Evolutionary conservation across 2,797 vertebrate genomes (phyloP).

Genomic region (Otolemur crassicaudatus): DNA sequence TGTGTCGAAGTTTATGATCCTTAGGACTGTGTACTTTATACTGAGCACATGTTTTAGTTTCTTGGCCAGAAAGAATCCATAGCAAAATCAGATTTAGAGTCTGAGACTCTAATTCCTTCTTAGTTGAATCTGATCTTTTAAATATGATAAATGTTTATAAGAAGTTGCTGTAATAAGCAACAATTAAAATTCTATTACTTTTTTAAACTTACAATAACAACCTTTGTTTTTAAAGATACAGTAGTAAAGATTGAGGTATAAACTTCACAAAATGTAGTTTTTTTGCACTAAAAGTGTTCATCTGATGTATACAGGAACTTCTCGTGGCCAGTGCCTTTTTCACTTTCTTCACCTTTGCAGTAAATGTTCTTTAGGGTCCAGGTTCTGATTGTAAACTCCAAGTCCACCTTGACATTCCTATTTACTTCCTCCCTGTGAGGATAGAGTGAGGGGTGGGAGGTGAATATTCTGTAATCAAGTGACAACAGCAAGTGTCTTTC

Average conservation of each 20-base stretch:
- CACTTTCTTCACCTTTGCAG: slow-evolving; percentile 64
- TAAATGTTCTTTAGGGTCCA: slow-evolving; percentile 74
- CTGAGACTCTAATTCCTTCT: slow-evolving; percentile 53
- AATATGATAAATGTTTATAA: slow-evolving; percentile 66
- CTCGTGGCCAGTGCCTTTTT: slow-evolving; percentile 62
- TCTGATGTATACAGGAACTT: slow-evolving; percentile 62
- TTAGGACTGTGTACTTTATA: not conserved
- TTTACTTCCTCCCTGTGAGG: slow-evolving; percentile 85
- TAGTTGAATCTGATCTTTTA: slow-evolving; percentile 68
- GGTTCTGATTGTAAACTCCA: slow-evolving; percentile 68
- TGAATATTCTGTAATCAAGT: slow-evolving; percentile 23
- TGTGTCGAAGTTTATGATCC: not conserved
- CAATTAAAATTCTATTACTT: slow-evolving; percentile 69
- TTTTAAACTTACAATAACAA: slow-evolving; percentile 70
- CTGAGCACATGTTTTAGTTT: slow-evolving; percentile 55
- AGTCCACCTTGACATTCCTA: not conserved
- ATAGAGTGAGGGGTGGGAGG: not conserved
- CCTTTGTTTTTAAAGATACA: slow-evolving; percentile 87
- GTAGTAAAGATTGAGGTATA: slow-evolving; percentile 92
- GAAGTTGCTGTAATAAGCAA: slow-evolving; percentile 80
- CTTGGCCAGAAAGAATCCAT: slow-evolving; percentile 58
- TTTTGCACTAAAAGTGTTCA: slow-evolving; percentile 77
- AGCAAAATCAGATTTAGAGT: slow-evolving; percentile 51
- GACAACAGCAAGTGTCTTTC: not conserved
- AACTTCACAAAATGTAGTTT: slow-evolving; percentile 83